Evolutionary conservation across 2,888 invertebrate genomes (phyloP).

Genomic region (Netelia inedita): DNA sequence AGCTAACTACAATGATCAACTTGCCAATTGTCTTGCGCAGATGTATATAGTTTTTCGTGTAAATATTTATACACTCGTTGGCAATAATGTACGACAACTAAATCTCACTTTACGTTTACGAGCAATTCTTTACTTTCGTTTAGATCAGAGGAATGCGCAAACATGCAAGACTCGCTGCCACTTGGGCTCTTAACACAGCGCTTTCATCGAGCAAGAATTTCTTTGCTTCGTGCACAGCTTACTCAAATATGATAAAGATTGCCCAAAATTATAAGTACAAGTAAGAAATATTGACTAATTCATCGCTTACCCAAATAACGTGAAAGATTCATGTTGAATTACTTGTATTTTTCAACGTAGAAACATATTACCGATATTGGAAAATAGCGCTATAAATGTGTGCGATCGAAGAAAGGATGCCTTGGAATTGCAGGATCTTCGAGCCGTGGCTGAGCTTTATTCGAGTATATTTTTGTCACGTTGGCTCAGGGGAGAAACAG

Average conservation of each 20-base stretch:
- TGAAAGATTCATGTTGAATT: too few species aligned
- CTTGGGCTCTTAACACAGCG: constrained; percentile 87
- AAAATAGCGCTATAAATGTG: constrained; percentile 84
- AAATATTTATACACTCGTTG: background rate
- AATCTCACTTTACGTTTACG: background rate
- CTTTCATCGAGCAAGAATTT: constrained; percentile 86
- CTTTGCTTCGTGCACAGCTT: constrained; percentile 86
- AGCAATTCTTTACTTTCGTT: constrained; percentile 11
- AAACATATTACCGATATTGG: constrained; percentile 79
- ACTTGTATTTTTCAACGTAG: constrained; percentile 64
- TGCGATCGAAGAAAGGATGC: constrained; percentile 82
- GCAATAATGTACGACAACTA: background rate
- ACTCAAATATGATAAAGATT: constrained; percentile 86
- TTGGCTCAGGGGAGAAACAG: constrained; percentile 82
- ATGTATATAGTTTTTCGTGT: constrained; percentile 85
- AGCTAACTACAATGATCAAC: constrained; percentile 84
- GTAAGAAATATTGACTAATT: constrained; percentile 65
- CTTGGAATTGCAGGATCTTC: constrained; percentile 85
- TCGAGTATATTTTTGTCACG: constrained; percentile 84
- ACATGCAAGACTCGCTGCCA: constrained; percentile 87
- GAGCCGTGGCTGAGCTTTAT: constrained; percentile 85
- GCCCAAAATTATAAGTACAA: constrained; percentile 79
- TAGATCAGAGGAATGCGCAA: constrained; percentile 81
- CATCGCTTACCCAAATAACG: too few species aligned
- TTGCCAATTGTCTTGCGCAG: constrained; percentile 84